Percentiles rank a stretch among this genome's conserved stretches.
Evolutionary conservation across 1,140 invertebrate species (phyloP).

Genomic region (Condylostylus longicornis): DNA sequence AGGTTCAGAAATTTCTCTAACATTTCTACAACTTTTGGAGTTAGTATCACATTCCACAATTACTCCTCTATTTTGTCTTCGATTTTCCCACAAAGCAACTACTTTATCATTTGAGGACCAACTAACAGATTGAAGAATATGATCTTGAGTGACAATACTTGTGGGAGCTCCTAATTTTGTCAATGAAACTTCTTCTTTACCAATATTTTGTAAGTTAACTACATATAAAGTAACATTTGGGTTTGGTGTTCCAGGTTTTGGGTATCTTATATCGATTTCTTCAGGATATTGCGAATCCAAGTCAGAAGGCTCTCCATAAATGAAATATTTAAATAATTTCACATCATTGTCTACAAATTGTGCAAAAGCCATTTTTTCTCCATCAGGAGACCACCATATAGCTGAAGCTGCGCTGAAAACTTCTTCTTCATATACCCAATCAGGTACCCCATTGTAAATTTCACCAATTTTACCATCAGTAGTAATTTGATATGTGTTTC

Average conservation of each 20-base stretch:
- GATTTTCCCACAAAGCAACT: constrained; percentile 68
- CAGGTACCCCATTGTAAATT: constrained; percentile 63
- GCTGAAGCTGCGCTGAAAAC: constrained; percentile 70
- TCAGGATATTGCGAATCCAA: constrained; percentile 72
- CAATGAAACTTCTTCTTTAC: constrained; percentile 13
- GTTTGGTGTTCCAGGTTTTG: constrained; percentile 69
- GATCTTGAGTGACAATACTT: constrained; percentile 33
- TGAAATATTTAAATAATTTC: constrained; percentile 44
- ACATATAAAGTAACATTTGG: constrained; percentile 54
- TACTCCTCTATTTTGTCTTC: constrained; percentile 54
- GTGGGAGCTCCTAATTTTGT: constrained; percentile 32
- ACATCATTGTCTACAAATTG: constrained; percentile 67
- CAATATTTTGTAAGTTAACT: constrained; percentile 38
- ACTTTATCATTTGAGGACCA: constrained; percentile 61
- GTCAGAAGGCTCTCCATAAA: constrained; percentile 46
- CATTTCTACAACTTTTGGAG: too few species aligned
- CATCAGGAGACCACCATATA: constrained; percentile 76
- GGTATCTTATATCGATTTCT: constrained; percentile 65
- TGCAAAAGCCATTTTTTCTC: constrained; percentile 60
- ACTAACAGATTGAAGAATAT: constrained; percentile 46
- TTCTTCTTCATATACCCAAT: constrained; percentile 81
- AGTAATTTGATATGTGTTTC: constrained; percentile 38
- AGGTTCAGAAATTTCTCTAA: constrained; percentile 19
- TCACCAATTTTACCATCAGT: constrained; percentile 39
- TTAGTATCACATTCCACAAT: not conserved